Conservation (phyloP, 1,140 invertebrate genomes). For the Ectropis grisescens region DNA sequence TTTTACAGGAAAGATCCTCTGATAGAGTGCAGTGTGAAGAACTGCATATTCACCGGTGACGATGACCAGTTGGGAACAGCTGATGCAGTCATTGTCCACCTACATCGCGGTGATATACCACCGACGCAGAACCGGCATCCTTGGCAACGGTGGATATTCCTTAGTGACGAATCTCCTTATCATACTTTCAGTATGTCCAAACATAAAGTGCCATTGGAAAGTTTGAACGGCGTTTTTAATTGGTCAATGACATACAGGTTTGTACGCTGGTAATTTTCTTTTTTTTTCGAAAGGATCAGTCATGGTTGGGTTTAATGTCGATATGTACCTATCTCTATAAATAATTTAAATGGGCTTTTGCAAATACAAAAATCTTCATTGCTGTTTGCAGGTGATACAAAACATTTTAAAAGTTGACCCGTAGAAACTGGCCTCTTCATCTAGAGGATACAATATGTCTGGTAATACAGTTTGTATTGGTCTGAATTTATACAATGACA, state of each 20-base stretch:
- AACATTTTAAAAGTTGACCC: no score
- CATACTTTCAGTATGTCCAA: slow-evolving; percentile 29
- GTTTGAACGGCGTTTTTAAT: slow-evolving; percentile 76
- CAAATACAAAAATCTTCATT: no score
- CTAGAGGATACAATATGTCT: no score
- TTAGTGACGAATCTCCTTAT: slow-evolving; percentile 39
- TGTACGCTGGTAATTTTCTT: slow-evolving; percentile 3
- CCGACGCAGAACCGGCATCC: slow-evolving; percentile 16
- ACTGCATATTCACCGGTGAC: slow-evolving; percentile 37
- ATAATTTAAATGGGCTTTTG: no score
- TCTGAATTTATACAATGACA: no score
- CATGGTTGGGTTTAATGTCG: no score
- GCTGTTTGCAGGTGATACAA: no score
- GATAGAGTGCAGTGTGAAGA: slow-evolving; percentile 37
- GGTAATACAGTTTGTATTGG: no score
- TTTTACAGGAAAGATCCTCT: slow-evolving; percentile 26
- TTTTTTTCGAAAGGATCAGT: not conserved
- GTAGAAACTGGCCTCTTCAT: no score
- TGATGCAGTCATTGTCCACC: slow-evolving; percentile 43
- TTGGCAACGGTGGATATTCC: slow-evolving; percentile 41
- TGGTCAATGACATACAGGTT: slow-evolving; percentile 84
- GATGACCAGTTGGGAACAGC: slow-evolving; percentile 19
- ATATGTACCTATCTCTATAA: no score
- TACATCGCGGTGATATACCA: slow-evolving; percentile 32
- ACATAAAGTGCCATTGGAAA: slow-evolving; percentile 9